Base-by-base conservation (phyloP, 1,140 invertebrate genomes). In the Bombus picipes region DNA sequence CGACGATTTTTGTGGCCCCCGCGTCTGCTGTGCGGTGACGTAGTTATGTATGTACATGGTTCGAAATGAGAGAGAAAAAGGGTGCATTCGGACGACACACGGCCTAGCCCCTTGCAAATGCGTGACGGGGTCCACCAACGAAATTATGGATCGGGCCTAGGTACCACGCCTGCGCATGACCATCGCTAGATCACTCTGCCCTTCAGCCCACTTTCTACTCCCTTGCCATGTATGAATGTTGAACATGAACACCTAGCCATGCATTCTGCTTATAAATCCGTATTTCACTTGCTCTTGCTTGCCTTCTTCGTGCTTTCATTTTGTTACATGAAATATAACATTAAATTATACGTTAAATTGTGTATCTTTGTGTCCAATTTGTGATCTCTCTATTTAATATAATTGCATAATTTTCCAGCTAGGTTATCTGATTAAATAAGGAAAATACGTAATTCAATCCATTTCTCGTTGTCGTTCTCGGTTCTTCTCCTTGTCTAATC, bases 71-170 rank as follows among this genome's bases (percentile, higher is more conserved):
- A 37, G 68, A 37, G 66, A 85, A 87, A 88, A 91, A 78, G 87
- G 87, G 79, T 71, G 89, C 87, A 75, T 90, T 85, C 74, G 62
- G 73, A 70, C 77, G 37, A 47, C 80, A 79, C 88, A 78, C 71
- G 74, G 75, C 77, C 59, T 68, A 82, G 81, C 86, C 89, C 87
- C 82, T 91, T 83, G 87, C 84, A 86, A 91, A 87, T 87, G 89
- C 90, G 90, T 89, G 89, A 80, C 85, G 84, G 89, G 90, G 87
- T 90, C 89, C 89, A 90, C 87, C 89, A 90, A 91, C 90, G 88
- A 91, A 91, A 91, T 91, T 91, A 91, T 91, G 89, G 90, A 91
- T 91, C 90, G 87, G 88, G 85, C 77, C 79, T 77, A 83, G 73
- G 41, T 71, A 74, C 66, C 57, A 68, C 80, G 85, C 74, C 85